These are phyloP conservation scores for Todiramphus saurophagus DNA, from an alignment of 2,113 vertebrate species.

Conservation along the genomic window DNA sequence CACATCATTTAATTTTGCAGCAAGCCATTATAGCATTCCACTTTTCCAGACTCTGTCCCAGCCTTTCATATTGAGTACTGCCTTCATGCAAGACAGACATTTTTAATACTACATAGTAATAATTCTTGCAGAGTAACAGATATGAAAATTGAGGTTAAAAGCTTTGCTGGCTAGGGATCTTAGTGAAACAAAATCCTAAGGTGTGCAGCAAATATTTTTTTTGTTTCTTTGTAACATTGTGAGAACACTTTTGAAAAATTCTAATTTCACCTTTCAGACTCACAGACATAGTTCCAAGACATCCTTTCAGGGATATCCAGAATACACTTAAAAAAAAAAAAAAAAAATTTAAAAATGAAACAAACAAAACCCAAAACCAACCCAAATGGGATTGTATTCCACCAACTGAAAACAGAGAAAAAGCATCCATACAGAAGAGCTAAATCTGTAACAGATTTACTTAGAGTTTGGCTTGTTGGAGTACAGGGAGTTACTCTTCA, in stretches of 20 bases:
- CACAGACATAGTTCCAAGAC: not conserved
- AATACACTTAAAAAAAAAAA: not conserved
- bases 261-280: not conserved
- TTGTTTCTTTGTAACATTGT: not conserved
- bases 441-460: not conserved
- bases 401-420: not conserved
- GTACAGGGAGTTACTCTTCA: not conserved
- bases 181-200: not conserved
- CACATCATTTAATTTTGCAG: not conserved
- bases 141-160: not conserved
- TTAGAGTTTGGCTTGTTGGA: not conserved
- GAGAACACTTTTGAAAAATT: not conserved
- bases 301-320: not conserved
- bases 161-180: not conserved
- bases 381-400: not conserved
- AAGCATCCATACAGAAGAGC: not conserved
- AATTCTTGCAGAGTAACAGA: not conserved
- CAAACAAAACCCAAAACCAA: not conserved
- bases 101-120: not conserved
- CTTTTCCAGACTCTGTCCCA: not conserved
- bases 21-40: not conserved
- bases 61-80: not conserved
- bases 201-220: not conserved
- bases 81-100: not conserved
- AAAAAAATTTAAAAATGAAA: rapidly evolving